A percentile compares a stretch with the other conserved stretches of the same genome.
phyloP scores from a whole-genome alignment of 1,140 invertebrate genomes.

The Anastrepha ludens region DNA sequence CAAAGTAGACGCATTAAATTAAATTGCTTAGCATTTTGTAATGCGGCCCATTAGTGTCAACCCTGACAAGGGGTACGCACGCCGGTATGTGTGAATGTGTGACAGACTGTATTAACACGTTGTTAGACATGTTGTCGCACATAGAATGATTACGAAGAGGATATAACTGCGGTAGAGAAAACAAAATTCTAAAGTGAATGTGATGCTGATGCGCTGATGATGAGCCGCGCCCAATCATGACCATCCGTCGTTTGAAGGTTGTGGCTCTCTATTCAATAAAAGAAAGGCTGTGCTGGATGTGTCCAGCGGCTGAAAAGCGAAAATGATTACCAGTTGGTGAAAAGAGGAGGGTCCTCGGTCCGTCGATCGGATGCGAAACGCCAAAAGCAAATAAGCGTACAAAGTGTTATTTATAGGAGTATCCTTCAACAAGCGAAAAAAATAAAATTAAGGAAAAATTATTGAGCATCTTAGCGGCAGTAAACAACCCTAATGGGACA shows the following conservation, averaged over 20 bases:
- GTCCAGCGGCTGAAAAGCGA: not conserved
- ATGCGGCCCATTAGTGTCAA: constrained; percentile 72
- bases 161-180: not conserved
- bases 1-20: constrained; percentile 67
- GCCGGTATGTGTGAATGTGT: constrained; percentile 61
- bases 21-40: constrained; percentile 74
- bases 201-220: too few relatives aligned
- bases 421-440: not conserved
- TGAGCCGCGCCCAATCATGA: constrained; percentile 9
- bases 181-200: not conserved
- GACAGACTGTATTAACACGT: constrained; percentile 67
- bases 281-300: not conserved
- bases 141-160: not conserved
- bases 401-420: constrained; percentile 33
- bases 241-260: not conserved
- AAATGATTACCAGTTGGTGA: not conserved
- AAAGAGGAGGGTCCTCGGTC: not conserved
- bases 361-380: too few relatives aligned
- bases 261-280: constrained; percentile 18
- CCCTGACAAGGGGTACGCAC: constrained; percentile 13
- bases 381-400: constrained; percentile 27
- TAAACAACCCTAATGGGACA: constrained; percentile 61
- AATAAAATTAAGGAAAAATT: not conserved
- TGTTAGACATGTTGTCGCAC: constrained; percentile 62
- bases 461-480: not conserved